Conservation (phyloP, 2,797 vertebrate species). For the Sebastes jordani region DNA sequence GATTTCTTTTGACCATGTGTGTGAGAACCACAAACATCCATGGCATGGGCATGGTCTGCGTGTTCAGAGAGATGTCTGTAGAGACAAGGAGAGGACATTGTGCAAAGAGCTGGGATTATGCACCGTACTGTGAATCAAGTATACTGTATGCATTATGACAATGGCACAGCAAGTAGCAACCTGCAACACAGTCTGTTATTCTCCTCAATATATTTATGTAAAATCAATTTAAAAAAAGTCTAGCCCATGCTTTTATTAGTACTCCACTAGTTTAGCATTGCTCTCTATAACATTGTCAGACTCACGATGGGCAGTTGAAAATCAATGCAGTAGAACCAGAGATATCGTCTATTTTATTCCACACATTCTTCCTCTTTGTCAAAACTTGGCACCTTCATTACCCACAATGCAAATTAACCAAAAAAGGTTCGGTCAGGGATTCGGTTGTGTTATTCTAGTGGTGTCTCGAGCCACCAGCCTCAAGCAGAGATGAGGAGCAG, state of each 20-base stretch:
- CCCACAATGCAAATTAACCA: background rate
- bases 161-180: background rate
- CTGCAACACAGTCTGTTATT: background rate
- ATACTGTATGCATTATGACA: background rate
- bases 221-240: background rate
- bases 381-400: background rate
- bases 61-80: conserved; percentile 4
- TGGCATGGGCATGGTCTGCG: conserved; percentile 3
- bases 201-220: background rate
- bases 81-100: background rate
- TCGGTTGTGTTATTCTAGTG: background rate
- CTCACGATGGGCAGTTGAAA: background rate
- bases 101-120: background rate
- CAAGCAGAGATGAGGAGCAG: background rate
- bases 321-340: background rate
- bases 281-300: background rate
- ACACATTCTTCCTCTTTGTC: background rate
- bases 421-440: background rate
- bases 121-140: background rate
- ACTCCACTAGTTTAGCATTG: background rate
- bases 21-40: conserved; percentile 58
- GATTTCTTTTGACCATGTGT: conserved; percentile 44
- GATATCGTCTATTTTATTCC: background rate
- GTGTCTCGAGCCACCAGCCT: background rate
- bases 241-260: background rate